Conservation (phyloP, 1,140 invertebrate species). For the Platorchestia sp. region DNA sequence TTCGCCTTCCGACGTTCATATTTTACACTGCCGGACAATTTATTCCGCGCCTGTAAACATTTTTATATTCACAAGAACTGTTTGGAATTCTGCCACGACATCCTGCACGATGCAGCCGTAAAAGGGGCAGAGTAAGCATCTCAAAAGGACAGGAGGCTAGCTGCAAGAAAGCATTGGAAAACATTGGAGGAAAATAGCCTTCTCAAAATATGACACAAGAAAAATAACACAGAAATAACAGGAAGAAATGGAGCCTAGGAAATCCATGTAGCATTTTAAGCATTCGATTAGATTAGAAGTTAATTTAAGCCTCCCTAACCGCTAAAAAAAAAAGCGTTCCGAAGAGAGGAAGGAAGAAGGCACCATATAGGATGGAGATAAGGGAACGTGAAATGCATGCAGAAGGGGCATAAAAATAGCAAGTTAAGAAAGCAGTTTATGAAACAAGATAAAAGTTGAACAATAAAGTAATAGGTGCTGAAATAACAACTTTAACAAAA, state of each 20-base stretch:
- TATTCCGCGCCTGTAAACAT: not conserved
- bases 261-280: not conserved
- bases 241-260: not conserved
- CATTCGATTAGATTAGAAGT: not conserved
- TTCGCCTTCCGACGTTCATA: not conserved
- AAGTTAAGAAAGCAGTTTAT: too few relatives aligned
- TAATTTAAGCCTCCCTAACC: too few relatives aligned
- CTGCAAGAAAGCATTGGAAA: not conserved
- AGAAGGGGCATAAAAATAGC: too few relatives aligned
- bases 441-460: too few relatives aligned
- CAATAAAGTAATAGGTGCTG: too few relatives aligned
- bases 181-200: not conserved
- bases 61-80: not conserved
- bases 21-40: not conserved
- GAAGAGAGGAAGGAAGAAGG: too few relatives aligned
- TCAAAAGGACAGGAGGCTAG: not conserved
- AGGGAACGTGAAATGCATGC: too few relatives aligned
- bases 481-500: too few relatives aligned
- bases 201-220: not conserved
- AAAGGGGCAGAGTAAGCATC: not conserved
- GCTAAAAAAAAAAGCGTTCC: too few relatives aligned
- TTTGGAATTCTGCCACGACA: not conserved
- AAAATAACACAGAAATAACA: not conserved
- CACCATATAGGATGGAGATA: too few relatives aligned
- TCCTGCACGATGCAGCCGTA: not conserved